Conservation (phyloP, 2,797 vertebrate species). For the Myiotriccus ornatus region DNA sequence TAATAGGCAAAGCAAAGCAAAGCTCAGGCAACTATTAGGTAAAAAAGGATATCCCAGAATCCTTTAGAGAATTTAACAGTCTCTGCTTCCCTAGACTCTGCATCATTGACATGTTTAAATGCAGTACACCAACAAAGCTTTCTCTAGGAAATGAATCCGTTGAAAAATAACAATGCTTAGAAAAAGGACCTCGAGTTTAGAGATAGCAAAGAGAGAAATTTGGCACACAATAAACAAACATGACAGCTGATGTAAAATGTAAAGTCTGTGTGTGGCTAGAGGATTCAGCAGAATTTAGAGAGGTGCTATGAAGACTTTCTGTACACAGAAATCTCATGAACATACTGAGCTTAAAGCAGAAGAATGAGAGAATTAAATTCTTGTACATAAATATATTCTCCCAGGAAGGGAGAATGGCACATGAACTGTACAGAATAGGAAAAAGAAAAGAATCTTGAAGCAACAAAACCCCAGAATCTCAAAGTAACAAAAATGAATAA, state of each 20-base stretch:
- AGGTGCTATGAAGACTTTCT: not conserved
- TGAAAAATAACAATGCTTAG: not conserved
- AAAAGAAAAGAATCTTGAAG: not conserved
- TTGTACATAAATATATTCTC: not conserved
- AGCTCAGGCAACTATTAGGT: slow-evolving; percentile 4
- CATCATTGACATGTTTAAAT: not conserved
- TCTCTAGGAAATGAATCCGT: not conserved
- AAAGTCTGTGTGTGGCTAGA: not conserved
- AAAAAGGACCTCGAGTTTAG: not conserved
- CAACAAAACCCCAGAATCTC: not conserved
- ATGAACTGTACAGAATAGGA: not conserved
- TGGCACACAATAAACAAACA: not conserved
- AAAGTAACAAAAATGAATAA: not conserved
- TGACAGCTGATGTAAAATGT: not conserved
- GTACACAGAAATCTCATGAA: not conserved
- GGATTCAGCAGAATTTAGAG: not conserved
- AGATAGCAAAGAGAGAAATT: not conserved
- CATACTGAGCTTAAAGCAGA: not conserved
- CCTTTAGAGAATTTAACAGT: not conserved
- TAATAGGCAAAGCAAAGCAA: slow-evolving; percentile 38
- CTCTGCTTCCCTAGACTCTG: not conserved
- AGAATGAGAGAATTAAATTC: not conserved
- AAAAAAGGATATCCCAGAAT: slow-evolving; percentile 17
- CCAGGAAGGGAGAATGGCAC: not conserved
- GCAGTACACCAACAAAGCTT: not conserved